Evolutionary conservation across 2,888 invertebrate species (phyloP).

Genomic region (Archips xylosteana): DNA sequence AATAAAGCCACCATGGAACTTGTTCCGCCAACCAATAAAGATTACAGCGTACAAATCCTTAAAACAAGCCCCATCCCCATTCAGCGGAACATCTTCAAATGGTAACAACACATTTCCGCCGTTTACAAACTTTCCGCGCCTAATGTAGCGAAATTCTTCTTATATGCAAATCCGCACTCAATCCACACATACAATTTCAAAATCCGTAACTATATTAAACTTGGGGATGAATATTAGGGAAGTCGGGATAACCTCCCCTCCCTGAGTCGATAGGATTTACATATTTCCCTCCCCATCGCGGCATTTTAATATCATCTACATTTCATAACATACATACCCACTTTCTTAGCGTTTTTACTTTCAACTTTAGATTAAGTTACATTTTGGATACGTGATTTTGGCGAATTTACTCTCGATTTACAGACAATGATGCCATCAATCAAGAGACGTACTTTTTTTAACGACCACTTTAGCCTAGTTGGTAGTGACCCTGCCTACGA

Average conservation of each 20-base stretch:
- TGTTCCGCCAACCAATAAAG: constrained; percentile 23
- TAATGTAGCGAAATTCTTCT: constrained; percentile 37
- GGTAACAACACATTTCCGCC: constrained; percentile 10
- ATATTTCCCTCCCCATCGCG: constrained; percentile 36
- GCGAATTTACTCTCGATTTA: too few species aligned
- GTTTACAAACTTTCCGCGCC: constrained; percentile 22
- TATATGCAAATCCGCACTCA: constrained; percentile 39
- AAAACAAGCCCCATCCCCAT: constrained; percentile 14
- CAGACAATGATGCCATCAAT: too few species aligned
- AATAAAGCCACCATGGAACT: not conserved
- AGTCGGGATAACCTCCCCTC: constrained; percentile 37
- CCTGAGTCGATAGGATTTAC: constrained; percentile 40
- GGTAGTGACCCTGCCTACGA: too few species aligned
- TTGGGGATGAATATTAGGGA: constrained; percentile 41
- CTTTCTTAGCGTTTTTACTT: constrained; percentile 42
- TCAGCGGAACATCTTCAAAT: constrained; percentile 6
- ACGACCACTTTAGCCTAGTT: too few species aligned
- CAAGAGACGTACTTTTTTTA: too few species aligned
- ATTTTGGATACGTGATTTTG: constrained; percentile 19
- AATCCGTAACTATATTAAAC: constrained; percentile 43
- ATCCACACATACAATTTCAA: constrained; percentile 42
- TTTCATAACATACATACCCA: constrained; percentile 42
- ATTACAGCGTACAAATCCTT: constrained; percentile 28
- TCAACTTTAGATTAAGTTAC: constrained; percentile 4
- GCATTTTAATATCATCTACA: constrained; percentile 42